These are phyloP conservation scores for Numenius arquata DNA, from an alignment of 2,113 vertebrate species.

Conservation along the genomic window DNA sequence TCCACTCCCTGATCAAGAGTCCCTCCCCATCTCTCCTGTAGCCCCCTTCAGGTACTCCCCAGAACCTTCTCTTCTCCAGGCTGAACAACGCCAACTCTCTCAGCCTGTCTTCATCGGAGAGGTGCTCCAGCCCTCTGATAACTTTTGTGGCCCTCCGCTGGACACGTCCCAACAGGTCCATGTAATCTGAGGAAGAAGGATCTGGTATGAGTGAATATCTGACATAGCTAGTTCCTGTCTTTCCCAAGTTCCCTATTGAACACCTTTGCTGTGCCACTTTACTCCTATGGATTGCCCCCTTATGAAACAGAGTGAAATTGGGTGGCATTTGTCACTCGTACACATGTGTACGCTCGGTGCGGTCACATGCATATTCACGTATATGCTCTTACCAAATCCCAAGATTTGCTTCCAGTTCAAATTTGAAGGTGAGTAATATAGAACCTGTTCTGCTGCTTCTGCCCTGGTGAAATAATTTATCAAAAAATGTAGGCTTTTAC, in stretches of 20 bases:
- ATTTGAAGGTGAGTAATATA: background rate
- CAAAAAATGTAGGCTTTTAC: background rate
- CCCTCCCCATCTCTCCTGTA: no score
- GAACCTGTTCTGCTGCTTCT: background rate
- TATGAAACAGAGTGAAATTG: background rate
- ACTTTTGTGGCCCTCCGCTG: no score
- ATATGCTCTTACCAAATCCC: background rate
- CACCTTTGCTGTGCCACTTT: background rate
- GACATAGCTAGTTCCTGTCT: background rate
- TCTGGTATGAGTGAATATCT: background rate
- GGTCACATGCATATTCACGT: rapidly evolving
- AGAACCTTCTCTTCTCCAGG: no score
- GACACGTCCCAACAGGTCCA: no score
- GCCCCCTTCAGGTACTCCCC: no score
- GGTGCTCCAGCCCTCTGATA: no score
- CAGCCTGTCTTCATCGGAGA: no score
- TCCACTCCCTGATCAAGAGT: no score
- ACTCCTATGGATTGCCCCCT: background rate
- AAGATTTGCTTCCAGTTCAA: background rate
- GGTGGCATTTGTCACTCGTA: background rate
- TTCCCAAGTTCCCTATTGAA: background rate
- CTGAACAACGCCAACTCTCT: no score
- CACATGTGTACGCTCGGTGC: rapidly evolving
- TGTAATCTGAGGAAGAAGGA: background rate
- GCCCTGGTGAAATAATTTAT: background rate